Base-by-base conservation (phyloP, 2,113 vertebrate genomes). In the Ciconia stormi region DNA sequence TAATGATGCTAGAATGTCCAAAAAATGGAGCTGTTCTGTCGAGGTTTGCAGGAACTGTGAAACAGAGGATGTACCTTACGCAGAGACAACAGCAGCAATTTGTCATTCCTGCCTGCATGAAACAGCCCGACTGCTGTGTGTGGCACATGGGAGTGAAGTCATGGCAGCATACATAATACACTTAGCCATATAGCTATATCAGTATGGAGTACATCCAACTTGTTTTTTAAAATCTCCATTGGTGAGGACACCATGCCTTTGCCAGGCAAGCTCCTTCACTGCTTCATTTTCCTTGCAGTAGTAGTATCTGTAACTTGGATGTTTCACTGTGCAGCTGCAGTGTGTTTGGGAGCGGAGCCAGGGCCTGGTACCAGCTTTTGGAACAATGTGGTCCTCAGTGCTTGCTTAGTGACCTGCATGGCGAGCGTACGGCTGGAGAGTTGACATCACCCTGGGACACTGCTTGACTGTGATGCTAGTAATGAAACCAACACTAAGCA, bases 371-470 rank as follows among this genome's bases (percentile, higher is more conserved):
- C 3, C 77, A 17, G 23, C 40, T 73, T 26, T 18, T 14, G 22
- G 46, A 53, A 47, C 49, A 42, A 13, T 25, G 12, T 63, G 34
- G 13, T 80, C 20, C 15, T 30, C 1, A 1, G 40, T 20, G n/a
- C 59, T n/a, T 74, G 55, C 27, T 47, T 1, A 0, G 66, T 36
- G 53, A 63, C 25, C 63, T 18, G n/a, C 22, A 14, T 1, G 17
- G 40, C 1, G 2, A 7, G 65, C 0, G 12, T 14, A 2, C 0
- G 10, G 21, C n/a, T 10, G 50, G n/a, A 56, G 50, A 10, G 40
- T 11, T 65, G 32, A 16, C 3, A 2, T 36, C 42, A 11, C 15
- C 20, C 18, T 58, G 59, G 40, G n/a, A 7, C 3, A 3, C 67
- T 72, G 38, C 70, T 59, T 19, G 55, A 11, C 55, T n/a, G 40